These are phyloP conservation scores for Cephalopholis sonnerati DNA, from an alignment of 2,113 vertebrate genomes.

Conservation along the genomic window DNA sequence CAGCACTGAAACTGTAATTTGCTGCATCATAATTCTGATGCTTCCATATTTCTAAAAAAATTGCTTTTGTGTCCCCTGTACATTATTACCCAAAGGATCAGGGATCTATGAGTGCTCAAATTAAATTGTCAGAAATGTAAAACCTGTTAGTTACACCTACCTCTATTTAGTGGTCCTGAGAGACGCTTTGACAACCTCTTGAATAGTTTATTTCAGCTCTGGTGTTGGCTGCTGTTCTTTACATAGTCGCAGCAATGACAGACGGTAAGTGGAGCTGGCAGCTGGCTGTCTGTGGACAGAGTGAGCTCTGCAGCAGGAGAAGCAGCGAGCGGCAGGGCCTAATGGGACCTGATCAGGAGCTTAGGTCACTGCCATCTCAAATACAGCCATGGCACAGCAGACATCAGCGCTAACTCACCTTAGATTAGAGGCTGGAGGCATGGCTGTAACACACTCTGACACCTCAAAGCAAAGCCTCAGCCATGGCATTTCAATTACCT, in stretches of 20 bases:
- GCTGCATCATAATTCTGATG: background rate
- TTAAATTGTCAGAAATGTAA: constrained; percentile 20
- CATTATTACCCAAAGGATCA: background rate
- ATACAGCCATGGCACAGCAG: constrained; percentile 75
- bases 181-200: background rate
- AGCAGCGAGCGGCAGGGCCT: constrained; percentile 53
- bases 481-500: constrained; percentile 82
- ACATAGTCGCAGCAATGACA: constrained; percentile 16
- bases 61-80: background rate
- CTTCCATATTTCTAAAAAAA: constrained; percentile 4
- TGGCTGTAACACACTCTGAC: constrained; percentile 75
- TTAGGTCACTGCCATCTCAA: constrained; percentile 82
- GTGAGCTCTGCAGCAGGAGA: constrained; percentile 40
- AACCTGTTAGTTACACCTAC: background rate
- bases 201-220: constrained; percentile 8
- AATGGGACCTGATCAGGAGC: constrained; percentile 83
- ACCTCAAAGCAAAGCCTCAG: constrained; percentile 80
- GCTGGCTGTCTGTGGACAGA: constrained; percentile 57
- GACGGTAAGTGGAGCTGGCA: constrained; percentile 67
- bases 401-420: constrained; percentile 78
- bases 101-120: background rate
- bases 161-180: background rate
- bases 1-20: constrained; percentile 16
- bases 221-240: constrained; percentile 34
- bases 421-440: constrained; percentile 72